Percentiles rank a stretch among this genome's conserved stretches.
Evolutionary conservation across 2,888 invertebrate species (phyloP).

Genomic region (Teinopalpus imperialis): DNA sequence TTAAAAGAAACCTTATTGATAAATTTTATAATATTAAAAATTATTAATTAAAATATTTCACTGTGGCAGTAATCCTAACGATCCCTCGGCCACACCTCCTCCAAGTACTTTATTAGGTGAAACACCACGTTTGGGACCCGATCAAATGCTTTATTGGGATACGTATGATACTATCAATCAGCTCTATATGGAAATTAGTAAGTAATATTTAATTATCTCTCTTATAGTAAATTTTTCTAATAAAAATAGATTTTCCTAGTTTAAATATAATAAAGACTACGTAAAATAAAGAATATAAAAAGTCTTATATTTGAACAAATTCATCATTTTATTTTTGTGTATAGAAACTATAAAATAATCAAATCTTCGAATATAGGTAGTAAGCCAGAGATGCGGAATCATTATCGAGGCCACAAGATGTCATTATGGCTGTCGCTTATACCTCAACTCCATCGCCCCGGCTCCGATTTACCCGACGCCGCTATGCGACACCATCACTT

Average conservation of each 20-base stretch:
- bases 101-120: slow-evolving; percentile 72
- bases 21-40: not conserved
- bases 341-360: too few species aligned
- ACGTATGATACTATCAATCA: slow-evolving; percentile 95
- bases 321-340: too few species aligned
- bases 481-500: slow-evolving; percentile 95
- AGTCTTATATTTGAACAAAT: too few species aligned
- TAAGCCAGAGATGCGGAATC: slow-evolving; percentile 91
- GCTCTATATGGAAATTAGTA: slow-evolving; percentile 91
- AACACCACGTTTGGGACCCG: slow-evolving; percentile 61
- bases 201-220: slow-evolving; percentile 40
- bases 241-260: slow-evolving; percentile 24
- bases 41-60: slow-evolving; percentile 12
- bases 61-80: slow-evolving; percentile 85
- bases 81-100: slow-evolving; percentile 78
- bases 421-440: slow-evolving; percentile 95
- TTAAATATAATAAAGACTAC: slow-evolving; percentile 46
- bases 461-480: slow-evolving; percentile 87
- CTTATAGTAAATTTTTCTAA: not conserved
- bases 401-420: slow-evolving; percentile 96
- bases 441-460: slow-evolving; percentile 94
- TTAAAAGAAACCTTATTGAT: not conserved
- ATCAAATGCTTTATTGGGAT: slow-evolving; percentile 90
- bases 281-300: too few species aligned
- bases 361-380: too few species aligned